Evolutionary conservation across 2,797 vertebrate genomes (phyloP).

Genomic region (Chaunax sp.): DNA sequence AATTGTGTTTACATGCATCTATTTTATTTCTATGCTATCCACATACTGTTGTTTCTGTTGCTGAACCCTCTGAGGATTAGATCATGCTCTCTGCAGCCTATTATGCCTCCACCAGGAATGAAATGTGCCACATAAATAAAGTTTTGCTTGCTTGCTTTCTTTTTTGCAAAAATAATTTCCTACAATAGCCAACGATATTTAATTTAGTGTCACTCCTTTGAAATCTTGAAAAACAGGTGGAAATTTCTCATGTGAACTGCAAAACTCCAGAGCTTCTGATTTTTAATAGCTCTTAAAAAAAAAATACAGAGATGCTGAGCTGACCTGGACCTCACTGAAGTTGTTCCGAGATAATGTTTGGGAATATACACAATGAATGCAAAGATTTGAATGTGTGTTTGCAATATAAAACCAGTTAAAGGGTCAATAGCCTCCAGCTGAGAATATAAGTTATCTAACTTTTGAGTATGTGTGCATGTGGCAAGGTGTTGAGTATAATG

Average conservation of each 20-base stretch:
- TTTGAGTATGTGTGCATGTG: conserved; percentile 58
- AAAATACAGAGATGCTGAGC: not conserved
- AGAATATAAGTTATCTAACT: conserved; percentile 57
- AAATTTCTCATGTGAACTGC: not conserved
- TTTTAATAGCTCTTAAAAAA: not conserved
- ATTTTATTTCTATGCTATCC: no score
- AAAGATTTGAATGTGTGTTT: conserved; percentile 35
- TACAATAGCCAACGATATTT: not conserved
- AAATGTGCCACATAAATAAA: no score
- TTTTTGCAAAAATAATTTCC: not conserved
- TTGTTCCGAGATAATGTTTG: not conserved
- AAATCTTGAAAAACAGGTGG: not conserved
- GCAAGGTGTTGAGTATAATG: conserved; percentile 79
- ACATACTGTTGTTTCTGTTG: no score
- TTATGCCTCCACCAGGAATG: no score
- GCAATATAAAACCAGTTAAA: conserved; percentile 42
- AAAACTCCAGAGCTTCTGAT: not conserved
- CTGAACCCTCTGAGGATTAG: no score
- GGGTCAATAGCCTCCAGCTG: conserved; percentile 53
- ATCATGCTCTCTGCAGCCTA: no score
- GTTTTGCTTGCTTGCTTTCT: no score
- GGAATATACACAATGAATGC: not conserved
- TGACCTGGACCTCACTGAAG: not conserved
- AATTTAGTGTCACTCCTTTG: no score
- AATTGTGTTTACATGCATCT: no score